A percentile compares a stretch with the other conserved stretches of the same genome.
Conservation (phyloP, 1,140 invertebrate species). For the Scylla paramamosain region DNA sequence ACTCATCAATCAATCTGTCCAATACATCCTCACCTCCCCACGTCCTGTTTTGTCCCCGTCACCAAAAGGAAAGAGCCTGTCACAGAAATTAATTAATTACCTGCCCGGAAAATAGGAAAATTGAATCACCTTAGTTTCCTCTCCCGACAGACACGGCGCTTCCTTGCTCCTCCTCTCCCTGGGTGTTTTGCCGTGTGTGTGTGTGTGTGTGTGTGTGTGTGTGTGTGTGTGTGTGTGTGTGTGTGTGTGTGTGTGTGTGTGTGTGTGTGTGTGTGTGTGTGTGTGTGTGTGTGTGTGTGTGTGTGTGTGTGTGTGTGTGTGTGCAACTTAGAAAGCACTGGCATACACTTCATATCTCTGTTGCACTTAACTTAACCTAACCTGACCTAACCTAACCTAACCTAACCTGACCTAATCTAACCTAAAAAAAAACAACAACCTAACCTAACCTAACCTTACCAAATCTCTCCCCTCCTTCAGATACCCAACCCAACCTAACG, state of each 20-base stretch:
- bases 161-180: neutral
- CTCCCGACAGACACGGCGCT: neutral
- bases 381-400: slow-evolving; percentile 5
- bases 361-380: neutral
- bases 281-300: too few species aligned
- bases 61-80: neutral
- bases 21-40: neutral
- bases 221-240: neutral
- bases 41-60: neutral
- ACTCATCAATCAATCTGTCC: too few species aligned
- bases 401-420: neutral
- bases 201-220: neutral
- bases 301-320: too few species aligned
- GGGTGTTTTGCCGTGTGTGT: neutral
- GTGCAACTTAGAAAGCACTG: too few species aligned
- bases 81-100: neutral
- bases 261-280: neutral
- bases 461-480: neutral
- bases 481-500: neutral
- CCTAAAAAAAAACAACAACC: neutral
- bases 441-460: too few species aligned
- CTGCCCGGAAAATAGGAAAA: neutral
- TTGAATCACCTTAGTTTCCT: neutral
- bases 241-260: neutral
- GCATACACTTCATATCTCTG: neutral